These are phyloP conservation scores for Rhea pennata DNA, from an alignment of 2,113 vertebrate species.

Conservation along the genomic window DNA sequence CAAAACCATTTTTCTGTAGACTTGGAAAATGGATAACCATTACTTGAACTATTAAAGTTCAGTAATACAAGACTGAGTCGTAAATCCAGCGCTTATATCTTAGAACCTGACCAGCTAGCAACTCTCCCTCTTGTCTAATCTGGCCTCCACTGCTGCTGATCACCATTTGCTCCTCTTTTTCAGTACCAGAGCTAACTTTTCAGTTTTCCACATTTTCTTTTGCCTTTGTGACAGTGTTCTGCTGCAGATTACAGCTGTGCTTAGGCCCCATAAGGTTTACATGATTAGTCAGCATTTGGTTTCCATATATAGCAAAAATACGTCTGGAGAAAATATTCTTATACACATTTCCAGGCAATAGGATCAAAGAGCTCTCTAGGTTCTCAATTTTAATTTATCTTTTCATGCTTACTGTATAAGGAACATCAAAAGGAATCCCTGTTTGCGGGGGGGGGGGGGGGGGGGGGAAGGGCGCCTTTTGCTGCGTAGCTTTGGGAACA, in stretches of 20 bases:
- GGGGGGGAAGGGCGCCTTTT: slow-evolving; percentile 34
- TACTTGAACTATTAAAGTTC: slow-evolving; percentile 20
- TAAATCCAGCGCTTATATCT: slow-evolving; percentile 51
- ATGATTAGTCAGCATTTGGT: slow-evolving; percentile 75
- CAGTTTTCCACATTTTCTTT: slow-evolving; percentile 2
- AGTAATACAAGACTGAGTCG: slow-evolving; percentile 48
- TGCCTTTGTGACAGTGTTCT: slow-evolving; percentile 24
- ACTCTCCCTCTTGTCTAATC: not conserved
- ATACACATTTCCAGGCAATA: slow-evolving; percentile 60
- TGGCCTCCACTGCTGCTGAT: slow-evolving; percentile 43
- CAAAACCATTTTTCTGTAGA: not conserved
- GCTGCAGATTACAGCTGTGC: slow-evolving; percentile 65
- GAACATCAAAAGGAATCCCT: slow-evolving; percentile 51
- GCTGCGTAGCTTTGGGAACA: slow-evolving; percentile 3
- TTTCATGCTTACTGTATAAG: slow-evolving; percentile 12
- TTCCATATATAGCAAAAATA: slow-evolving; percentile 68
- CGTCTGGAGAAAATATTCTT: slow-evolving; percentile 73
- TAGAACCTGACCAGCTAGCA: slow-evolving; percentile 34
- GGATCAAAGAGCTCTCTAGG: slow-evolving; percentile 66
- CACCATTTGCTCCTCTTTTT: slow-evolving; percentile 38
- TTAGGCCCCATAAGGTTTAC: slow-evolving; percentile 62
- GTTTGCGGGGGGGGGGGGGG: slow-evolving; percentile 8
- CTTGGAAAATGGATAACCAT: not conserved
- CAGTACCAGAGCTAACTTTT: not conserved
- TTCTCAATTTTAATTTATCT: slow-evolving; percentile 71